Evolutionary conservation across 2,797 vertebrate species (phyloP), one percentile per base, ranked within the genome.

Genomic region (Phoeniculus purpureus): DNA sequence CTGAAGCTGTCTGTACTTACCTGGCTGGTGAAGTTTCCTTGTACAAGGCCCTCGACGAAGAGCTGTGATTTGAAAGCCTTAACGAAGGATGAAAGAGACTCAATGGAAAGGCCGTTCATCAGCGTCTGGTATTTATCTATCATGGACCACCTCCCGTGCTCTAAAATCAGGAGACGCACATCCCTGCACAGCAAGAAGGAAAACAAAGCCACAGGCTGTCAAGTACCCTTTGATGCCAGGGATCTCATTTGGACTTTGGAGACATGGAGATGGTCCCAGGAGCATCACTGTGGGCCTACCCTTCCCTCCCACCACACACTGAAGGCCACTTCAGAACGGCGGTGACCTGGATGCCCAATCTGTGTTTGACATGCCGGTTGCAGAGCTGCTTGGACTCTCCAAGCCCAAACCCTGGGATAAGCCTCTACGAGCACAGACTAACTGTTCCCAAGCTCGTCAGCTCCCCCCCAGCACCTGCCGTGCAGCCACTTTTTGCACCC

Each of bases 101-200:
- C 97, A 4, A 98, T 94, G 31, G 97, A 98, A 81, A 99, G 97
- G 15, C 98, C 98, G 18, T 97, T 97, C 95, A 97, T 97, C 79
- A 99, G 96, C 3, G 98, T 98, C 89, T 97, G 97, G 87, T 99
- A 98, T 96, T 99, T 99, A 90, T 99, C 98, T 5, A 98, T 98
- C 95, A 99, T 98, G 16, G 99, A 99, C 99, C 98, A 99, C 43
- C 99, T 98, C 10, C 97, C 93, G 37, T 98, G 98, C 62, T 99
- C 98, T 87, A 99, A 95, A 84, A 99, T 98, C 96, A 98, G 94
- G 86, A 99, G 98, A 25, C 99, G 98, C 6, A 99, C 93, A 4
- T 99, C 99, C 95, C 99, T 99, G 94, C 80, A 65, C 80, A 1
- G 22, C 47, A 85, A 48, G 12, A 10, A 26, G 34, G 60, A 32